phyloP scores from a whole-genome alignment of 1,140 invertebrate genomes.

The Ganaspis sp. region DNA sequence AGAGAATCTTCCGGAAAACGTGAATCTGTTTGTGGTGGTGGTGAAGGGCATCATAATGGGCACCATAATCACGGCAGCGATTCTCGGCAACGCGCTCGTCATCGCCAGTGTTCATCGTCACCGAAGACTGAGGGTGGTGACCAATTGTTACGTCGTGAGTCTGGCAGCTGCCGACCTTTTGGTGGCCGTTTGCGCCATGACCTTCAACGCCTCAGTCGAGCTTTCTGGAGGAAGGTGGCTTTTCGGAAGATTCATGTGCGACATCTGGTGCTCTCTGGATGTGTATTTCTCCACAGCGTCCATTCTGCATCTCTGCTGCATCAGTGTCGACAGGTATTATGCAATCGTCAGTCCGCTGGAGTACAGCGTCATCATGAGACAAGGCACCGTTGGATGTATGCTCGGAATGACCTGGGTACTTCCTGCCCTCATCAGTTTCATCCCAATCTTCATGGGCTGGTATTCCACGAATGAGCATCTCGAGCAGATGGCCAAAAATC shows the following conservation, averaged over 20 bases:
- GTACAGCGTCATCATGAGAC: slow-evolving; percentile 92
- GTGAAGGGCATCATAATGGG: slow-evolving; percentile 86
- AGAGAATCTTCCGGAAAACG: slow-evolving; percentile 67
- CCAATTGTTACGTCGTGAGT: slow-evolving; percentile 97
- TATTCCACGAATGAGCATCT: slow-evolving; percentile 90
- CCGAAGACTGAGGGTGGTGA: slow-evolving; percentile 89
- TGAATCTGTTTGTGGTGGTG: slow-evolving; percentile 77
- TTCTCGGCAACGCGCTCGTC: slow-evolving; percentile 91
- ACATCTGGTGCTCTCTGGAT: slow-evolving; percentile 95
- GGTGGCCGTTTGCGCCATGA: slow-evolving; percentile 95
- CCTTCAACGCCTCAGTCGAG: slow-evolving; percentile 94
- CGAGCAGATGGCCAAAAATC: slow-evolving; percentile 81
- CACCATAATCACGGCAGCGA: slow-evolving; percentile 89
- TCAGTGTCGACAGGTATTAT: slow-evolving; percentile 94
- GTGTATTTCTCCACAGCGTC: slow-evolving; percentile 97
- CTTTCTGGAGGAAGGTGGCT: slow-evolving; percentile 91
- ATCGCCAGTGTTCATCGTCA: slow-evolving; percentile 87
- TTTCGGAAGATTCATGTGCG: slow-evolving; percentile 93
- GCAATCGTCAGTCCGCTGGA: slow-evolving; percentile 92
- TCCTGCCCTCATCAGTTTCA: slow-evolving; percentile 94
- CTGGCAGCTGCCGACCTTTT: slow-evolving; percentile 93
- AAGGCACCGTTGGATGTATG: slow-evolving; percentile 88
- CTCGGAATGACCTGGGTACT: slow-evolving; percentile 92
- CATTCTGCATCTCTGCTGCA: slow-evolving; percentile 95
- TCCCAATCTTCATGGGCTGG: slow-evolving; percentile 96